These are phyloP conservation scores for Metridium senile DNA, from an alignment of 92 coral and sea anemone species.

Conservation along the genomic window DNA sequence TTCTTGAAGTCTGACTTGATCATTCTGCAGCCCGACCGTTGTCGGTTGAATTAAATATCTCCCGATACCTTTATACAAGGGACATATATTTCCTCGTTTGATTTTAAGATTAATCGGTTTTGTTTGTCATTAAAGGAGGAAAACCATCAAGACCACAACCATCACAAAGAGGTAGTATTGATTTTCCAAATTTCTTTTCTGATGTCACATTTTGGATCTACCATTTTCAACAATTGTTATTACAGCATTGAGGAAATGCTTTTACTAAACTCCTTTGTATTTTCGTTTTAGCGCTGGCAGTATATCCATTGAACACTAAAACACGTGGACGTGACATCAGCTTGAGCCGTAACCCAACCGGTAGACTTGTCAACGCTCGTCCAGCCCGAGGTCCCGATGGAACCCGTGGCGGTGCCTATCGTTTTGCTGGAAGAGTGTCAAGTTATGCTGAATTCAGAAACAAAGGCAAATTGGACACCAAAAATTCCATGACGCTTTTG, in stretches of 20 bases:
- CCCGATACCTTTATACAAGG: no score
- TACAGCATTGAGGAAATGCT: no score
- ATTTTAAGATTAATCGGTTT: no score
- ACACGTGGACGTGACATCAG: slow-evolving; percentile 47
- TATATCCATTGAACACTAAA: slow-evolving; percentile 58
- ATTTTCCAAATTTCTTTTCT: no score
- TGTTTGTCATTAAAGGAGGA: background rate
- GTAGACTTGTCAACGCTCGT: slow-evolving; percentile 30
- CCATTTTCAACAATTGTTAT: no score
- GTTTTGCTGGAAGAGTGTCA: slow-evolving; percentile 43
- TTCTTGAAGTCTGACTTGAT: no score
- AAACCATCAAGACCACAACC: slow-evolving; percentile 1
- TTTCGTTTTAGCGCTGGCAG: slow-evolving; percentile 35
- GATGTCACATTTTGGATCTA: no score
- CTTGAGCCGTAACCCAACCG: slow-evolving; percentile 38
- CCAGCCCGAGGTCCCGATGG: slow-evolving; percentile 70
- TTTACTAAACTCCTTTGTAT: no score
- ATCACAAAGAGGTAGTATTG: background rate
- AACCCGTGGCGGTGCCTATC: slow-evolving; percentile 54
- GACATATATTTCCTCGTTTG: no score
- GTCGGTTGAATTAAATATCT: no score
- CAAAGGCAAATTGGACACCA: slow-evolving; percentile 62
- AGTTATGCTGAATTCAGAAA: slow-evolving; percentile 67
- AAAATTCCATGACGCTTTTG: slow-evolving; percentile 51
- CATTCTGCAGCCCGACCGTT: no score